Conservation (phyloP, 2,113 vertebrate species). For the Rhinichthys klamathensis region DNA sequence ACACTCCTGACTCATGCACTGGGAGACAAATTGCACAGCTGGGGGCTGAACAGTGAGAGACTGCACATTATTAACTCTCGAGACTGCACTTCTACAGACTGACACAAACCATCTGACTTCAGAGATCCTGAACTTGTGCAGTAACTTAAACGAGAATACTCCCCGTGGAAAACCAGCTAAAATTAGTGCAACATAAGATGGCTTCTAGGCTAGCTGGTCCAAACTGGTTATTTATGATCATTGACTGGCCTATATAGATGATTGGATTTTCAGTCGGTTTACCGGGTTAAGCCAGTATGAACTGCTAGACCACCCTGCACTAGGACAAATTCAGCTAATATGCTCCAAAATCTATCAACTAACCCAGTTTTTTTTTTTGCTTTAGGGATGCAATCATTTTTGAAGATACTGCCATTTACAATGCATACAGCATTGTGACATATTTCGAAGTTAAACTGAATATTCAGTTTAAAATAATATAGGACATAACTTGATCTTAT, state of each 20-base stretch:
- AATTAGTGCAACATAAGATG: background rate
- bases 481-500: background rate
- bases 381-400: background rate
- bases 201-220: background rate
- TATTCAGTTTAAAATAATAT: background rate
- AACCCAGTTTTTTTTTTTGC: too few relatives aligned
- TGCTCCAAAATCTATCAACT: background rate
- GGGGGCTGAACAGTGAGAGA: constrained; percentile 21
- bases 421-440: background rate
- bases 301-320: background rate
- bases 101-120: background rate
- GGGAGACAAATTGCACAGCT: constrained; percentile 40
- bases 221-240: background rate
- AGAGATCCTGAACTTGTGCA: background rate
- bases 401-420: too few relatives aligned
- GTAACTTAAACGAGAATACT: background rate
- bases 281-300: background rate
- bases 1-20: constrained; percentile 45
- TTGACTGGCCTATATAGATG: background rate
- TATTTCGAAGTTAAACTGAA: background rate
- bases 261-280: background rate
- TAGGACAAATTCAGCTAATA: background rate
- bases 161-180: background rate
- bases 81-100: background rate
- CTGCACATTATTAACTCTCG: background rate